Percentiles rank a stretch among this genome's conserved stretches.
These are phyloP conservation scores for Drosophila ezoana DNA, from an alignment of 2,888 invertebrate genomes.

Conservation along the genomic window DNA sequence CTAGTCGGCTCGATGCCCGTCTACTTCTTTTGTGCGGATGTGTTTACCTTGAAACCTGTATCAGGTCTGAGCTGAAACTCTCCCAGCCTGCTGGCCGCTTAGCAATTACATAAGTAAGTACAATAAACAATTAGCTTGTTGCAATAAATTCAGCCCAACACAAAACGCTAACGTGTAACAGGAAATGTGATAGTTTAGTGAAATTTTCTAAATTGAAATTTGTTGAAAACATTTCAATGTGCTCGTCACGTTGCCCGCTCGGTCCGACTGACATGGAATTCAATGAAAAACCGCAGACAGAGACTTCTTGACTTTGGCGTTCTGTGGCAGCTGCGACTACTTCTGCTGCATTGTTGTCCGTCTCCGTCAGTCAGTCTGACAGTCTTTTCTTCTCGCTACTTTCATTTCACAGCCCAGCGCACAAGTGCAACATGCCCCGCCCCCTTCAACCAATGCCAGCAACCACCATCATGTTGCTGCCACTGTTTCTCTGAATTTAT, in stretches of 20 bases:
- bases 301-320: constrained; percentile 45
- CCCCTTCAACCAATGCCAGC: not conserved
- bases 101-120: constrained; percentile 55
- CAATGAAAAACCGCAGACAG: constrained; percentile 52
- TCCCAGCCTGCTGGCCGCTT: constrained; percentile 3
- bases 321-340: constrained; percentile 12
- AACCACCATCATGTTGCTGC: not conserved
- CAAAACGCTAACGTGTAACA: constrained; percentile 30
- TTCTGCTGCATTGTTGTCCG: constrained; percentile 36
- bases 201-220: constrained; percentile 58
- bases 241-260: constrained; percentile 30
- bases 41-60: constrained; percentile 41
- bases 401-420: constrained; percentile 70
- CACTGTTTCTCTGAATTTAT: constrained; percentile 47
- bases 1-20: constrained; percentile 14
- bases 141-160: constrained; percentile 49
- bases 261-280: constrained; percentile 21
- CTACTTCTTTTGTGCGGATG: constrained; percentile 31
- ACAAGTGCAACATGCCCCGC: constrained; percentile 15
- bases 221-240: constrained; percentile 53
- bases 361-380: constrained; percentile 7
- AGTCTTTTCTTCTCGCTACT: constrained; percentile 39
- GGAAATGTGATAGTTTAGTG: constrained; percentile 59
- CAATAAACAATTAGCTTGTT: constrained; percentile 70
- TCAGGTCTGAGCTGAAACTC: not conserved